Conservation (phyloP, 1,140 invertebrate genomes). For the Fragariocoptes setiger region DNA sequence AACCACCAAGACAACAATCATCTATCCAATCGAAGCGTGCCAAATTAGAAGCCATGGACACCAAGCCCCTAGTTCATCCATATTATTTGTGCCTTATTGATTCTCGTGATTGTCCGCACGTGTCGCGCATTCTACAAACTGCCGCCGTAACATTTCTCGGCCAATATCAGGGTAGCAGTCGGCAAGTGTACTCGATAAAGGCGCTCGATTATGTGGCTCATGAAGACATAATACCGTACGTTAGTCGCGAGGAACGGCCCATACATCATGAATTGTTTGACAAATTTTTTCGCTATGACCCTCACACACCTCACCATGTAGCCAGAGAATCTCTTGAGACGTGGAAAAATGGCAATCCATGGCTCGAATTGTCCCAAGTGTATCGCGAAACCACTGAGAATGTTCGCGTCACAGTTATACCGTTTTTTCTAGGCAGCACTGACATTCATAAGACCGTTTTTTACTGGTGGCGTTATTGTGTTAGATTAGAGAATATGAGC, state of each 20-base stretch:
- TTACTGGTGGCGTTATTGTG: slow-evolving; percentile 91
- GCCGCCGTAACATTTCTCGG: slow-evolving; percentile 90
- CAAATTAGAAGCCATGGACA: background rate
- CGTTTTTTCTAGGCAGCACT: slow-evolving; percentile 80
- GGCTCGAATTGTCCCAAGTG: slow-evolving; percentile 83
- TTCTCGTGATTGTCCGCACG: slow-evolving; percentile 70
- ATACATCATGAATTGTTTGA: slow-evolving; percentile 80
- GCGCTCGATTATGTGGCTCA: slow-evolving; percentile 74
- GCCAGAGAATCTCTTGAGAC: slow-evolving; percentile 59
- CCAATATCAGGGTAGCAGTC: slow-evolving; percentile 63
- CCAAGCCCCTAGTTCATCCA: slow-evolving; percentile 26
- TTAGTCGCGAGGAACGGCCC: slow-evolving; percentile 17
- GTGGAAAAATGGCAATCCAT: slow-evolving; percentile 90
- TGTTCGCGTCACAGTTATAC: slow-evolving; percentile 77
- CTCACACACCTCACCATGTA: slow-evolving; percentile 21
- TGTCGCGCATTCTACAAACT: slow-evolving; percentile 51
- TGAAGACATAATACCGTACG: slow-evolving; percentile 33
- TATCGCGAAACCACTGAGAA: slow-evolving; percentile 87
- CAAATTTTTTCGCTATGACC: slow-evolving; percentile 53
- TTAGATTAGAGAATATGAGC: slow-evolving; percentile 71
- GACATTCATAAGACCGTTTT: slow-evolving; percentile 49
- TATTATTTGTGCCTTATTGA: slow-evolving; percentile 92
- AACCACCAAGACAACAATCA: background rate
- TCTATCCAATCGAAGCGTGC: background rate
- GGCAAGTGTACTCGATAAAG: slow-evolving; percentile 59